phyloP scores from a whole-genome alignment of 2,888 invertebrate genomes.

The Trisateles emortualis region DNA sequence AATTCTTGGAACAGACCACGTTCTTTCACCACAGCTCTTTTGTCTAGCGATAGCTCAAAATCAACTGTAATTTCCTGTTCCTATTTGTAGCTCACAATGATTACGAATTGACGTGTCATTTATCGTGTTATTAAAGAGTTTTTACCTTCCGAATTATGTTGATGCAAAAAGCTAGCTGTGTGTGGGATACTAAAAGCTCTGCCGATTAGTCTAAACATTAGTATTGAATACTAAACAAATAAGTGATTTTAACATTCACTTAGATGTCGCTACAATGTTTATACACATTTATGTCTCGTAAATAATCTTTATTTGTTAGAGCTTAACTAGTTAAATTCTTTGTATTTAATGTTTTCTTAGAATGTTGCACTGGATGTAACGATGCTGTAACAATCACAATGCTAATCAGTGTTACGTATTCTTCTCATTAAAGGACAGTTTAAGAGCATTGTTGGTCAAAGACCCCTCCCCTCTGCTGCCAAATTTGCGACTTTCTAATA shows the following conservation, averaged over 20 bases:
- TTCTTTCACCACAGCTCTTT: constrained; percentile 70
- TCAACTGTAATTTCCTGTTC: constrained; percentile 69
- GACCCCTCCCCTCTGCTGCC: constrained; percentile 58
- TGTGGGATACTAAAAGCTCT: neutral
- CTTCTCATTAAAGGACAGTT: constrained; percentile 68
- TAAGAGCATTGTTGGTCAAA: constrained; percentile 72
- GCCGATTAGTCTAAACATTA: constrained; percentile 1
- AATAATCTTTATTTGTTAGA: neutral
- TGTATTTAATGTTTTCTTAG: neutral
- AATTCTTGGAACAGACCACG: constrained; percentile 60
- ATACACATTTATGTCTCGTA: neutral
- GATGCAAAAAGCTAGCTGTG: neutral
- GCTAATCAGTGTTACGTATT: constrained; percentile 60
- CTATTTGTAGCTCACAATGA: constrained; percentile 54
- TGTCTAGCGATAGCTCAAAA: constrained; percentile 64
- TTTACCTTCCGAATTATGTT: constrained; percentile 6
- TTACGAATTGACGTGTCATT: constrained; percentile 59
- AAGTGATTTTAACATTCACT: constrained; percentile 20
- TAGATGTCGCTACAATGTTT: neutral
- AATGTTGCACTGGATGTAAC: neutral
- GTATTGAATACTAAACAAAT: neutral
- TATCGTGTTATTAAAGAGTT: constrained; percentile 47
- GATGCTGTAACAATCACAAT: constrained; percentile 30
- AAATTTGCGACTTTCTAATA: constrained; percentile 83
- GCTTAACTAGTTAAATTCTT: neutral